Base-by-base conservation (phyloP, 2,888 invertebrate species). In the Conus canariensis region DNA sequence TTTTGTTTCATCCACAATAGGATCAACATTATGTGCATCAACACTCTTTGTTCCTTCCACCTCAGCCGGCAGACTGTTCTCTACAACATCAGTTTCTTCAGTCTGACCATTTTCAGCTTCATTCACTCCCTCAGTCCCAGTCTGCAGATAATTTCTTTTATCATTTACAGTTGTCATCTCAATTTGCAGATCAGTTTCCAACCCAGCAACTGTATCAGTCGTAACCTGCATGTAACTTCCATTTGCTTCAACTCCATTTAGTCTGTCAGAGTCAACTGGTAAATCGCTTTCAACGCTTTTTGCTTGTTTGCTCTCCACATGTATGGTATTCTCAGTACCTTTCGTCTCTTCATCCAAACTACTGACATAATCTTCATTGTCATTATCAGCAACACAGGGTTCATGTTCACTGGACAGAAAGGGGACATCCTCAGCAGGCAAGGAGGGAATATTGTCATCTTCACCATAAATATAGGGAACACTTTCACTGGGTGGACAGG, bases 171-270 rank as follows among this genome's bases (percentile, higher is more conserved):
- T 9, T 22, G 22, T 74, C n/a, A 9, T 74, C n/a, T 74, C 74
- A 7, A n/a, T n/a, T 9, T 74, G n/a, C 74, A 10, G n/a, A n/a
- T 74, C n/a, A n/a, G 19, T 74, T 74, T 74, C 74, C 45, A 45
- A 45, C 45, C n/a, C 74, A 74, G n/a, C 74, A 74, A n/a, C 74
- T n/a, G n/a, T 74, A n/a, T 74, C 74, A n/a, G 74, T n/a, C 74
- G 22, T 64, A 16, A 64, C 16, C 74, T n/a, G 8, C n/a, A 6
- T 10, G 8, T 25, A n/a, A 74, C 22, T 74, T n/a, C 45, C 45
- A 45, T 45, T 45, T n/a, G n/a, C 10, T 6, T n/a, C 22, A 30
- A 80, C 77, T 5, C 22, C 14, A 30, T 30, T 16, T 10, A 30
- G 6, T 45, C 10, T 14, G 22, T 14, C 30, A 14, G 30, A 22